Evolutionary conservation across 2,888 invertebrate species (phyloP).

Genomic region (Amblyteles armatorius): DNA sequence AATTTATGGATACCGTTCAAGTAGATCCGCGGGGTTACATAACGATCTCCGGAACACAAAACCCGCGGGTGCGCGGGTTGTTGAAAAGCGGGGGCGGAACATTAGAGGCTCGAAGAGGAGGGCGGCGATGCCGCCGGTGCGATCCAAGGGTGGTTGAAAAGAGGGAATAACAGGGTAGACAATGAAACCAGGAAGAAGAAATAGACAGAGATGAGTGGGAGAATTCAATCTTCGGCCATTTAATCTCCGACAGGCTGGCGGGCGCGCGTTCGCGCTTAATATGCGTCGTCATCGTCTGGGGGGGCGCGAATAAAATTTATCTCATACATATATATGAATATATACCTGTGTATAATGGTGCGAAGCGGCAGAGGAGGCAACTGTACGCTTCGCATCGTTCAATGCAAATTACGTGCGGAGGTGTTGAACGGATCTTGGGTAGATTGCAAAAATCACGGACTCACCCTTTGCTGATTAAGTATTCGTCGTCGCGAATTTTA

Average conservation of each 20-base stretch:
- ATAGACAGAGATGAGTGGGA: slow-evolving; percentile 26
- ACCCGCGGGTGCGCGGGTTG: slow-evolving; percentile 33
- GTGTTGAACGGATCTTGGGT: slow-evolving; percentile 5
- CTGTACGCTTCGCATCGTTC: slow-evolving; percentile 25
- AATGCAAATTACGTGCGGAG: slow-evolving; percentile 30
- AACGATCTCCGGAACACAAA: slow-evolving; percentile 61
- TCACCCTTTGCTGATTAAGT: slow-evolving; percentile 48
- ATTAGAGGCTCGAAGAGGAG: slow-evolving; percentile 44
- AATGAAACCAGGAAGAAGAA: slow-evolving; percentile 44
- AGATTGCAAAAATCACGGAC: slow-evolving; percentile 15
- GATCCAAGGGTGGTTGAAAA: slow-evolving; percentile 10
- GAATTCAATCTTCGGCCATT: slow-evolving; percentile 51
- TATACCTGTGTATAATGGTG: slow-evolving; percentile 5
- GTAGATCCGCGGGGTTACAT: slow-evolving; percentile 60
- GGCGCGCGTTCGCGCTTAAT: slow-evolving; percentile 27
- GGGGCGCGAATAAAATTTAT: slow-evolving; percentile 38
- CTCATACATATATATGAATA: slow-evolving; percentile 12
- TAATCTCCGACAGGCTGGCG: slow-evolving; percentile 37
- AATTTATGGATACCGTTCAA: slow-evolving; percentile 72
- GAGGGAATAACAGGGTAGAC: slow-evolving; percentile 27
- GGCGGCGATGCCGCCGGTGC: slow-evolving; percentile 38
- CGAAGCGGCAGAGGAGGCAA: neutral
- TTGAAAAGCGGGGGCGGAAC: slow-evolving; percentile 49
- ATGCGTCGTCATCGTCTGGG: slow-evolving; percentile 24
- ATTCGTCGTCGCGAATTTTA: slow-evolving; percentile 67